Evolutionary conservation across 2,113 vertebrate genomes (phyloP), one percentile per base, ranked within the genome.

Genomic region (Canis aureus): DNA sequence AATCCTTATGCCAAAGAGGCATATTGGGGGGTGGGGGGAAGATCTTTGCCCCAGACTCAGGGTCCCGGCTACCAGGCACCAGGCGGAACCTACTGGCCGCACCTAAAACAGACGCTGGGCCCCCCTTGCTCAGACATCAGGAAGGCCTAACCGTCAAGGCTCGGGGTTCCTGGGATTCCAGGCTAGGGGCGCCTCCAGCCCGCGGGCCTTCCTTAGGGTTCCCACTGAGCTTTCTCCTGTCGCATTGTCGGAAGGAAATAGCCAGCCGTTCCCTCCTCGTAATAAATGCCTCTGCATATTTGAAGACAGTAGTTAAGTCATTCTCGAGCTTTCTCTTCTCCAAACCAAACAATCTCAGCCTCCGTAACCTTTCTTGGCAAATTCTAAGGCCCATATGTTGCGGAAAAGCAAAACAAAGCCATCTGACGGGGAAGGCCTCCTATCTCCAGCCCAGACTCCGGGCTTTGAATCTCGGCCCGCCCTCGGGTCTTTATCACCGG

Each of bases 351-450:
- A 79, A 11, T 71, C 13, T 49, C 8, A 11, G 67, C 32, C 57
- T 79, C 83, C 57, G 19, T 55, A 69, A 89, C 32, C 85, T 95
- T 93, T 85, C 79, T 89, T 85, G 79, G 86, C 83, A 92, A 76
- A 92, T 8, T 7, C 16, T 51, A 83, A 90, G 51, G 32, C 64
- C 29, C 62, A 49, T 12, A 8, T 43, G 81, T 35, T 23, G 29
- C 57, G 35, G 23, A 66, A 82, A 95, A 90, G 74, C 67, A 82
- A 79, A 91, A 59, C 62, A n/a, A 89, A 57, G n/a, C 23, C n/a
- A 55, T 64, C 59, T 59, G 86, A 64, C 2, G 23, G 32, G 55
- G 53, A 53, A 53, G 81, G 62, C 76, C 43, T 88, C 59, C 95
- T 49, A 17, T 62, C 71, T 69, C 38, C 74, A 38, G 20, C 53